Percentiles rank a stretch among this genome's conserved stretches.
phyloP scores from a whole-genome alignment of 2,888 invertebrate species.

The Dioctria rufipes region DNA sequence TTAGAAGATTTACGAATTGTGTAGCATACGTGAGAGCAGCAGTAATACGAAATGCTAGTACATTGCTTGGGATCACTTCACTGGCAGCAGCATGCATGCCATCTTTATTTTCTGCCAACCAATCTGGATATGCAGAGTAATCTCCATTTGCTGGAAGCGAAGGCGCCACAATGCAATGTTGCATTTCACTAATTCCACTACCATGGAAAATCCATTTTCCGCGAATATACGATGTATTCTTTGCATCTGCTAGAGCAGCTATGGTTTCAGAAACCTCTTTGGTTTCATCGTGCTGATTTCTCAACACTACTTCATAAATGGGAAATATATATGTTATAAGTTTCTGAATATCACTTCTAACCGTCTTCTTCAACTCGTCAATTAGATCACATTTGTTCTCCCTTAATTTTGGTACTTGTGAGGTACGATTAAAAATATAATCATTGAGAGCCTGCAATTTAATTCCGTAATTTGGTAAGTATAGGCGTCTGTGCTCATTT shows the following conservation, averaged over 20 bases:
- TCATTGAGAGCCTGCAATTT: constrained; percentile 76
- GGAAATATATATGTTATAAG: constrained; percentile 81
- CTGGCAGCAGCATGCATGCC: constrained; percentile 70
- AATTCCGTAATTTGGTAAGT: constrained; percentile 76
- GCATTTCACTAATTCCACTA: constrained; percentile 79
- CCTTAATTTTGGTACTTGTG: constrained; percentile 73
- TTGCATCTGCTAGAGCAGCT: constrained; percentile 79
- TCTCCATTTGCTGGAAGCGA: constrained; percentile 88
- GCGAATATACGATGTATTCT: constrained; percentile 84
- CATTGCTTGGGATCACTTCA: constrained; percentile 75
- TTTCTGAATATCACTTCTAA: constrained; percentile 75
- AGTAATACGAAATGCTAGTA: constrained; percentile 81
- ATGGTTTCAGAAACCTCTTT: constrained; percentile 70
- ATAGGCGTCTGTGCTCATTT: constrained; percentile 71
- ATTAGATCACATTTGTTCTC: constrained; percentile 73
- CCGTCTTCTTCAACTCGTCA: constrained; percentile 75
- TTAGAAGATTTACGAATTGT: constrained; percentile 86
- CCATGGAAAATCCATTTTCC: constrained; percentile 80
- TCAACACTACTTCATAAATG: constrained; percentile 71
- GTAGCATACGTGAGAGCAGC: constrained; percentile 90
- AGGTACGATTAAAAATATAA: constrained; percentile 73
- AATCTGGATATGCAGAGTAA: constrained; percentile 83
- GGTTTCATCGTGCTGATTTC: constrained; percentile 63
- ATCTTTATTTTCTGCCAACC: constrained; percentile 76
- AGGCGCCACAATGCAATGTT: constrained; percentile 87